Percentiles rank a stretch among this genome's conserved stretches.
phyloP scores from a whole-genome alignment of 2,888 invertebrate species.

The Coenonympha glycerion region DNA sequence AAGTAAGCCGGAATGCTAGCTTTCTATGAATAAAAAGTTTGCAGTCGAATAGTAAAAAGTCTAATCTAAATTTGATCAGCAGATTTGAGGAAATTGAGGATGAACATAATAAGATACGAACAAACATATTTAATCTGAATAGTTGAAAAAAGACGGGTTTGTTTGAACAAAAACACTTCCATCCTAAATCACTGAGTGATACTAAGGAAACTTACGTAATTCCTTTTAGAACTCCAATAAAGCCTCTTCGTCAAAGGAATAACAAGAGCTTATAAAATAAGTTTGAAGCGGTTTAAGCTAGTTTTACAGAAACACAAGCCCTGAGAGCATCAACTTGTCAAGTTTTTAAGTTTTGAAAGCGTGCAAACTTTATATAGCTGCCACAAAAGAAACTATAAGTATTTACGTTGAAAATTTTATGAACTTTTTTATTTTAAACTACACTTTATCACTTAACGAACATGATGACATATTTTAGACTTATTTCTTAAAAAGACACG shows the following conservation, averaged over 20 bases:
- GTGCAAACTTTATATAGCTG: slow-evolving; percentile 17
- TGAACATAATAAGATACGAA: too few species aligned
- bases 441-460: background rate
- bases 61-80: too few species aligned
- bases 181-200: background rate
- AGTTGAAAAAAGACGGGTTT: too few species aligned
- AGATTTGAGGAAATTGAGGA: too few species aligned
- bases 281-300: slow-evolving; percentile 6
- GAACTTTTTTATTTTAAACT: background rate
- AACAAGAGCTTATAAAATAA: background rate
- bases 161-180: background rate
- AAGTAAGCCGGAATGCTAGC: too few species aligned
- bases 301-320: slow-evolving; percentile 10
- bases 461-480: background rate
- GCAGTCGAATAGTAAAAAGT: too few species aligned
- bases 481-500: background rate
- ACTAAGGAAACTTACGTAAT: background rate
- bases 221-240: background rate
- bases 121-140: too few species aligned
- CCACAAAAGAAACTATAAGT: slow-evolving; percentile 14
- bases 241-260: background rate
- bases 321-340: slow-evolving; percentile 13
- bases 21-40: too few species aligned
- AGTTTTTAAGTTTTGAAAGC: slow-evolving; percentile 9
- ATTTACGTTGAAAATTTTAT: background rate